Evolutionary conservation across 2,113 vertebrate genomes (phyloP), one percentile per base, ranked within the genome.

Genomic region (Naja naja): DNA sequence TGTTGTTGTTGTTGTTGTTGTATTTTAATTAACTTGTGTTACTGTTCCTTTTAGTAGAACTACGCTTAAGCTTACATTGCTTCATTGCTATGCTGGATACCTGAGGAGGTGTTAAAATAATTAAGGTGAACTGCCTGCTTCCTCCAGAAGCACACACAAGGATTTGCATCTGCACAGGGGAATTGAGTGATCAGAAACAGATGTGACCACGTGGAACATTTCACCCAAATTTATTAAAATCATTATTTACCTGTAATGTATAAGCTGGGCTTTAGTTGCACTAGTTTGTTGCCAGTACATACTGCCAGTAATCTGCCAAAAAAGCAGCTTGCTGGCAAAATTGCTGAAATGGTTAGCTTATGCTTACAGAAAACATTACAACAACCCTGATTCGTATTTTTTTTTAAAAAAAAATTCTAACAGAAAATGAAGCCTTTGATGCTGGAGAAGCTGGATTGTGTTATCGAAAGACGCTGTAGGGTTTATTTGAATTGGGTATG

Each of bases 191-290:
- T 97, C 96, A 96, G 95, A 98, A 97, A 91, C 94, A 97, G 97
- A 96, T 94, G 94, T 95, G 90, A 95, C 95, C 96, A 94, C 97
- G 94, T 97, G 95, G 93, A 97, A 97, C 96, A 95, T 94, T 97
- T 96, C 96, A 94, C 91, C 95, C 97, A 97, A 94, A 96, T 97
- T 97, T 97, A 97, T 97, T 96, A 94, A 94, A 97, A 97, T 97
- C 97, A 97, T 97, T 97, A 97, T 95, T 94, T 97, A 97, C 96
- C 97, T 97, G 95, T 97, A 97, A 95, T 94, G 96, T 97, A 95
- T 97, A 97, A 97, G 95, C 91, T 94, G 93, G 96, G 95, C 87
- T 96, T 95, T 96, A 93, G 95, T 93, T 94, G 93, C 95, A 53
- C 88, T 93, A 52, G 89, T 93, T 96, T 95, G 56, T 95, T 96